Evolutionary conservation across 2,113 vertebrate genomes (phyloP), one percentile per base, ranked within the genome.

Genomic region (Crypturellus undulatus): DNA sequence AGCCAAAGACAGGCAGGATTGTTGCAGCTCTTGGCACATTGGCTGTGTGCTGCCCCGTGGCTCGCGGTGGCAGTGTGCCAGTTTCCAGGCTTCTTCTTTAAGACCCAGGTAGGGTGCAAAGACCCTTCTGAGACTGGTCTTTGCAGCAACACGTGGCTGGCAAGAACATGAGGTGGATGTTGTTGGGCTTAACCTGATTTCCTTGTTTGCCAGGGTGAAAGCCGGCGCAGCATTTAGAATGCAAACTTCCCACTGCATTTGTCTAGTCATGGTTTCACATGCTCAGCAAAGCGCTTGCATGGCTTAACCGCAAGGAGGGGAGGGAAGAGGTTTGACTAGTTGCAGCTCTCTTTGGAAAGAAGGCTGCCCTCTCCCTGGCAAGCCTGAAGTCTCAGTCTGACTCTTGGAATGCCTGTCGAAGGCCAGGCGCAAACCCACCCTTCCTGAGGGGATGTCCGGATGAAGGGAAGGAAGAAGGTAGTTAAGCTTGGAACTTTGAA

Each of bases 221-320:
- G 79, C 70, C 56, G 77, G 75, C 40, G 0, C 79, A 73, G 52
- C 30, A 1, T 45, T 87, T 68, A 45, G 32, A 52, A 89, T 49
- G 73, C 85, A 82, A 32, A 80, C 94, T 94, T 93, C 81, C 85
- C 79, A 80, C 81, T 92, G 91, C 78, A 69, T 94, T 95, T 95
- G 92, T 88, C 89, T 92, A 96, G 94, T 95, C 95, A 95, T 79
- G 90, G 96, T 92, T 94, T 96, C 94, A 95, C 93, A 90, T 87
- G 94, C 84, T 96, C 89, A 90, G 95, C 93, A 96, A 96, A 94
- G 90, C 78, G 72, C 83, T 81, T 90, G 83, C 62, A 36, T 42
- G 88, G 88, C 54, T 86, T 90, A 96, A 93, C 93, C 92, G 63
- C 95, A 95, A 64, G 90, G 88, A 72, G 22, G 89, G 88, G 54